These are phyloP conservation scores for Drosophila ficusphila DNA, from an alignment of 1,140 invertebrate species.

Conservation along the genomic window DNA sequence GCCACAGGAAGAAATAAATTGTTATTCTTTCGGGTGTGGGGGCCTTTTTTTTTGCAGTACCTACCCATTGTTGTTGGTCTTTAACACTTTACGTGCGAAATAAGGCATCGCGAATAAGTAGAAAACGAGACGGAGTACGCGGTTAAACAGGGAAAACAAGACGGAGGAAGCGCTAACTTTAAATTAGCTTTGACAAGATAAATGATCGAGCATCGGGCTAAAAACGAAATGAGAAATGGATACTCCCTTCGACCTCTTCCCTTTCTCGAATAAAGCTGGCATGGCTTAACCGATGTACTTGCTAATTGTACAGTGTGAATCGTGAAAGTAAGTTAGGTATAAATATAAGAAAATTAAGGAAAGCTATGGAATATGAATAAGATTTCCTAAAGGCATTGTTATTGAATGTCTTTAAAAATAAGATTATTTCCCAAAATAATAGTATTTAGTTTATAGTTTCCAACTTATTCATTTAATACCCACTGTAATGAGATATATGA, in stretches of 20 bases:
- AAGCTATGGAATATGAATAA: no score
- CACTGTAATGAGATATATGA: constrained; percentile 13
- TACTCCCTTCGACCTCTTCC: constrained; percentile 33
- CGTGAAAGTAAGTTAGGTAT: not conserved
- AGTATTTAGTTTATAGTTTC: not conserved
- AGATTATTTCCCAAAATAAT: not conserved
- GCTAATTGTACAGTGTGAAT: constrained; percentile 34
- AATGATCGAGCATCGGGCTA: constrained; percentile 57
- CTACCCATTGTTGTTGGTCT: constrained; percentile 55
- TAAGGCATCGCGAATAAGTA: constrained; percentile 47
- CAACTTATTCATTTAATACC: constrained; percentile 1
- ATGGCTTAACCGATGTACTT: constrained; percentile 13
- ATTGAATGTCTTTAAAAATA: no score
- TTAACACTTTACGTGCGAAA: constrained; percentile 76
- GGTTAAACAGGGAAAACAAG: not conserved
- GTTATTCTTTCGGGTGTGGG: constrained; percentile 24
- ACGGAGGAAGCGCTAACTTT: constrained; percentile 51
- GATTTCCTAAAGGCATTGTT: not conserved
- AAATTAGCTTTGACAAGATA: constrained; percentile 79
- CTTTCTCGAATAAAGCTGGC: not conserved
- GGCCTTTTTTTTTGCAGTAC: constrained; percentile 28
- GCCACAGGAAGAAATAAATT: constrained; percentile 67
- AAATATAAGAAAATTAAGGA: not conserved
- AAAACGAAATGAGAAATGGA: constrained; percentile 55
- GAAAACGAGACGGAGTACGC: not conserved